Evolutionary conservation across 1,140 invertebrate species (phyloP).

Genomic region (Conopomorpha cramerella): DNA sequence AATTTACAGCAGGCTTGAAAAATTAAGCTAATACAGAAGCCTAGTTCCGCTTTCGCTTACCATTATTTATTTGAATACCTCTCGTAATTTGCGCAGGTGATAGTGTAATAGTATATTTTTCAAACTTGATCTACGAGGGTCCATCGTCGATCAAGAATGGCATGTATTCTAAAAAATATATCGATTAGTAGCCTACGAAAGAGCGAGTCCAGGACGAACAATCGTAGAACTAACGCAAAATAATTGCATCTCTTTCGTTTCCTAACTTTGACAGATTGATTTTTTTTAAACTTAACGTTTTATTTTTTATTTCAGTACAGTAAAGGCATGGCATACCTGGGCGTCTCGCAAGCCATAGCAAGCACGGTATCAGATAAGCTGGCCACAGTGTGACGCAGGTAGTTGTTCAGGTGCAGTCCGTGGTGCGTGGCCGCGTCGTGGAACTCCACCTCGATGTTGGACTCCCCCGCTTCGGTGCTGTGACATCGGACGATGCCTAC

Average conservation of each 20-base stretch:
- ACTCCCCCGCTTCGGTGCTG: conserved; percentile 66
- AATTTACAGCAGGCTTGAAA: not conserved
- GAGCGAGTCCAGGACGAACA: not conserved
- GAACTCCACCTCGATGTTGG: conserved; percentile 93
- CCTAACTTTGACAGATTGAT: not conserved
- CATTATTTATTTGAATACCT: too few relatives aligned
- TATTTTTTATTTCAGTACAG: not conserved
- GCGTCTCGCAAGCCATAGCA: conserved; percentile 74
- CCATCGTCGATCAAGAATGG: too few relatives aligned
- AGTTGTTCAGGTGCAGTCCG: conserved; percentile 86
- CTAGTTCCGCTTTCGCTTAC: too few relatives aligned
- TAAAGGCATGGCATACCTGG: conserved; percentile 24
- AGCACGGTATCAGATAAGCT: conserved; percentile 79
- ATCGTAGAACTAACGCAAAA: not conserved
- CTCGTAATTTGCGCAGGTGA: too few relatives aligned
- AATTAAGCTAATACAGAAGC: not conserved
- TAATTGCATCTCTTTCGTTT: not conserved
- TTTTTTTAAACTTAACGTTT: not conserved
- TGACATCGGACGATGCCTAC: conserved; percentile 81
- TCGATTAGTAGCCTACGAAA: too few relatives aligned
- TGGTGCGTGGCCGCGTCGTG: conserved; percentile 91
- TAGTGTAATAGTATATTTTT: too few relatives aligned
- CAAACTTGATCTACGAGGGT: too few relatives aligned
- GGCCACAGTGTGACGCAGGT: conserved; percentile 77
- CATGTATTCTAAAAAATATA: too few relatives aligned